Evolutionary conservation across 2,113 vertebrate genomes (phyloP).

Genomic region (Rhinoderma darwinii): DNA sequence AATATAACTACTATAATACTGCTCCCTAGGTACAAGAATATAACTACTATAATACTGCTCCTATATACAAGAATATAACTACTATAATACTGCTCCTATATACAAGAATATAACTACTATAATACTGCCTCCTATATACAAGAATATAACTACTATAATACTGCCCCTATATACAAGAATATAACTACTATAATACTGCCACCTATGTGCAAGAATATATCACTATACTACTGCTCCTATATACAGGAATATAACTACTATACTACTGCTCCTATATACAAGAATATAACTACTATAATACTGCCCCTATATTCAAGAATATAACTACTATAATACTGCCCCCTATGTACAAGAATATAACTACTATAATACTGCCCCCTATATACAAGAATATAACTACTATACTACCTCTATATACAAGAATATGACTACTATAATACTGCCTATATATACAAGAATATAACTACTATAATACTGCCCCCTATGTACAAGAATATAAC

Average conservation of each 20-base stretch:
- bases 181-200: not conserved
- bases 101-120: not conserved
- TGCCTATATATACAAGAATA: too few relatives aligned
- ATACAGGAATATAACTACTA: not conserved
- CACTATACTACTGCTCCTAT: not conserved
- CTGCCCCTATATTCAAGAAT: too few relatives aligned
- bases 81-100: not conserved
- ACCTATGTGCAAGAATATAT: not conserved
- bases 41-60: constrained; percentile 11
- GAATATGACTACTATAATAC: too few relatives aligned
- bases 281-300: too few relatives aligned
- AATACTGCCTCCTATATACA: not conserved
- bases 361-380: too few relatives aligned
- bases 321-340: too few relatives aligned
- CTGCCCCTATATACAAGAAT: not conserved
- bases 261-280: not conserved
- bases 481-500: too few relatives aligned
- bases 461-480: too few relatives aligned
- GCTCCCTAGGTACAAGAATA: not conserved
- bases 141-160: constrained; percentile 8
- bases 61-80: constrained; percentile 1
- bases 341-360: too few relatives aligned
- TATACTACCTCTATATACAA: too few relatives aligned
- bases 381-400: too few relatives aligned
- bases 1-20: constrained; percentile 6